These are phyloP conservation scores for Lagorchestes hirsutus DNA, from an alignment of 2,797 vertebrate species.

Conservation along the genomic window DNA sequence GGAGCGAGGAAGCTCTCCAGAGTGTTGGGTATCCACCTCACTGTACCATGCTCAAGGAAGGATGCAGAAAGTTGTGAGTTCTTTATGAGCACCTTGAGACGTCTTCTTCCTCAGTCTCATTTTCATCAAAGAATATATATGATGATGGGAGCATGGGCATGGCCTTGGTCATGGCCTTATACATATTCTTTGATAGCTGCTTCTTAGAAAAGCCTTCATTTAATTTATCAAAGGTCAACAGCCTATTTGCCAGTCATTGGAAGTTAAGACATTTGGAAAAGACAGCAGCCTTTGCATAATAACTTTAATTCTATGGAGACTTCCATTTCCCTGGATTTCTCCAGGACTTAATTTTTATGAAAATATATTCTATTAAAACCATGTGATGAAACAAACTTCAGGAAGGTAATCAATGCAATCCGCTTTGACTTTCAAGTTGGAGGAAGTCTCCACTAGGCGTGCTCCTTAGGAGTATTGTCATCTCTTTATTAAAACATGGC, in stretches of 20 bases:
- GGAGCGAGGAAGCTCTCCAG: background rate
- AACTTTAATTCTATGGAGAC: background rate
- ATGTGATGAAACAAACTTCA: constrained; percentile 3
- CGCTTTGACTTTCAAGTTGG: background rate
- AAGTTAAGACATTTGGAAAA: background rate
- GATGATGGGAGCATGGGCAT: too few relatives aligned
- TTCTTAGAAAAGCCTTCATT: background rate
- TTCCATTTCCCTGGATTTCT: background rate
- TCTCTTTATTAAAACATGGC: constrained; percentile 35
- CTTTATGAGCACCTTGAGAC: background rate
- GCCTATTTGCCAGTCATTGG: background rate
- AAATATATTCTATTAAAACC: background rate
- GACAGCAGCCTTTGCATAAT: background rate
- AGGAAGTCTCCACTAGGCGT: background rate
- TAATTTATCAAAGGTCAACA: background rate
- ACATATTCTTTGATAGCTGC: background rate
- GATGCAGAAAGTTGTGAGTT: background rate
- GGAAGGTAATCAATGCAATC: background rate
- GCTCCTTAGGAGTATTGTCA: background rate
- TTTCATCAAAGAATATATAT: background rate
- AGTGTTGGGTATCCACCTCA: background rate
- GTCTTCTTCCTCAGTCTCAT: background rate
- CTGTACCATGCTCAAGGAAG: background rate
- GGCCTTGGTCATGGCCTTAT: too few relatives aligned
- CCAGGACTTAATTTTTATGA: background rate